phyloP scores from a whole-genome alignment of 2,797 vertebrate species.

The Parauchenoglanis ngamensis region DNA sequence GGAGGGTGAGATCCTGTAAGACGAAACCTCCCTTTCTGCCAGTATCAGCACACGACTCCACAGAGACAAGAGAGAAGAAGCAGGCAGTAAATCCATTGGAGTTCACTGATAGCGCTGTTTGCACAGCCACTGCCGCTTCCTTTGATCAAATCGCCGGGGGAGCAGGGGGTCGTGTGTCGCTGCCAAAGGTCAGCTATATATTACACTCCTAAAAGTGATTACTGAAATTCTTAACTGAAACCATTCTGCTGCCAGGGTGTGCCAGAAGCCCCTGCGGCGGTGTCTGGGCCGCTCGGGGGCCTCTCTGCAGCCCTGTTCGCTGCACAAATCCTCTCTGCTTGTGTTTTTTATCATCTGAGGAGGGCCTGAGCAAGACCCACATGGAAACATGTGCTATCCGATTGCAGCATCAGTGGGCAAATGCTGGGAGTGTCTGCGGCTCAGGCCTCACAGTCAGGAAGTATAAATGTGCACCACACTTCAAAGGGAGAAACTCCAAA shows the following conservation, averaged over 20 bases:
- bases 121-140: constrained; percentile 79
- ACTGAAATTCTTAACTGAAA: constrained; percentile 88
- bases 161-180: constrained; percentile 81
- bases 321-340: constrained; percentile 67
- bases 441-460: constrained; percentile 70
- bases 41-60: constrained; percentile 76
- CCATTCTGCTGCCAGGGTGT: constrained; percentile 84
- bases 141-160: constrained; percentile 82
- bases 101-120: constrained; percentile 83
- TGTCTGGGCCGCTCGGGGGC: constrained; percentile 75
- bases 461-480: constrained; percentile 76
- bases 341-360: constrained; percentile 79
- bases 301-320: constrained; percentile 73
- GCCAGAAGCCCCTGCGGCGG: constrained; percentile 82
- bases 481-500: constrained; percentile 78
- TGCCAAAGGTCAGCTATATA: constrained; percentile 87
- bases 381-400: constrained; percentile 81
- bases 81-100: constrained; percentile 83
- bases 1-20: constrained; percentile 71
- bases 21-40: constrained; percentile 74
- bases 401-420: constrained; percentile 70
- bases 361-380: constrained; percentile 72
- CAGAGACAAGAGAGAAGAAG: constrained; percentile 82
- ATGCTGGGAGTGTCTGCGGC: constrained; percentile 50
- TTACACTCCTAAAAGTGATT: constrained; percentile 88